Evolutionary conservation across 2,113 vertebrate genomes (phyloP).

Genomic region (Coracopsis vasa): DNA sequence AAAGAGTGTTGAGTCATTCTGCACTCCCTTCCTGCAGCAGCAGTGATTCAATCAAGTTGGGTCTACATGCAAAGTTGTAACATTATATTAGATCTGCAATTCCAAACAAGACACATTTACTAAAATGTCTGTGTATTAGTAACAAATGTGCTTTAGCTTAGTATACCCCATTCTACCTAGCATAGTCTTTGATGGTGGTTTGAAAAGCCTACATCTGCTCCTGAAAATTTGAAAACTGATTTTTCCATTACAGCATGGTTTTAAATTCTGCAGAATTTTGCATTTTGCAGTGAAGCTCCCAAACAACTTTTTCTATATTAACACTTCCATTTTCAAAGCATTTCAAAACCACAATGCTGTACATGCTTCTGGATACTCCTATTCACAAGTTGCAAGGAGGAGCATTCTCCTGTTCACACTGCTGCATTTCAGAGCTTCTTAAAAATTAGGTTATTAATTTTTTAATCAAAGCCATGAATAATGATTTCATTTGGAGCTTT

Average conservation of each 20-base stretch:
- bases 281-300: neutral
- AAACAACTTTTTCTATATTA: neutral
- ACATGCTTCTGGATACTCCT: neutral
- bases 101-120: neutral
- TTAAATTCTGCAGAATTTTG: neutral
- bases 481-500: conserved; percentile 1
- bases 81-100: neutral
- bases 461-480: neutral
- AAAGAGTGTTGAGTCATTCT: neutral
- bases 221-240: neutral
- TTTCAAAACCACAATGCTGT: neutral
- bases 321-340: neutral
- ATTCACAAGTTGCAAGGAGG: neutral
- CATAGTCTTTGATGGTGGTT: neutral
- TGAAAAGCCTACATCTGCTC: neutral
- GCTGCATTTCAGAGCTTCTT: neutral
- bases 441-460: neutral
- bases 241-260: neutral
- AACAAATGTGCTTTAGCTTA: neutral
- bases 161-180: neutral
- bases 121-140: neutral
- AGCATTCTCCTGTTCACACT: neutral
- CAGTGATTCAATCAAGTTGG: neutral
- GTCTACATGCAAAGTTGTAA: neutral
- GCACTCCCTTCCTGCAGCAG: neutral